phyloP scores from a whole-genome alignment of 1,140 invertebrate species.

The Rhopalosiphum maidis region DNA sequence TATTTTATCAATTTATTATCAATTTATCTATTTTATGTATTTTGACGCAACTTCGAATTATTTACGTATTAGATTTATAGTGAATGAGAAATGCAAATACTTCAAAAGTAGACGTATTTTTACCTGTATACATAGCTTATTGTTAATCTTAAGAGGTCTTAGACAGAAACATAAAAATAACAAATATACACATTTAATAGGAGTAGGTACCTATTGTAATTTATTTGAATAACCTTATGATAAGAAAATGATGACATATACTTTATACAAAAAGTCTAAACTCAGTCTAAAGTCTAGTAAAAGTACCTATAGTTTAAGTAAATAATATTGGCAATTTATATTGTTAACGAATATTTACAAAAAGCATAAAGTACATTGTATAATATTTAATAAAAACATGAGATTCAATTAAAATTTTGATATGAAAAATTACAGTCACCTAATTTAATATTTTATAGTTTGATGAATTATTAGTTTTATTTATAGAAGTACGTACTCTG shows the following conservation, averaged over 20 bases:
- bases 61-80: neutral
- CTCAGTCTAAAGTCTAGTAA: neutral
- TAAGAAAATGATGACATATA: neutral
- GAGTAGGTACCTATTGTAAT: neutral
- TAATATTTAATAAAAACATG: neutral
- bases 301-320: neutral
- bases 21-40: neutral
- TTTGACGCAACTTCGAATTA: neutral
- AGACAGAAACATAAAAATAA: neutral
- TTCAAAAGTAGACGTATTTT: neutral
- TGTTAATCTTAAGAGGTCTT: neutral
- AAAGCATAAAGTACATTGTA: neutral
- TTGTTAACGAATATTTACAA: neutral
- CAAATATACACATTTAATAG: neutral
- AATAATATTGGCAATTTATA: neutral
- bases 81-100: neutral
- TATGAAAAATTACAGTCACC: neutral
- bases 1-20: neutral
- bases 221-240: neutral
- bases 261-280: neutral
- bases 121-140: neutral
- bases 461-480: neutral
- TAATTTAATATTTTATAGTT: neutral
- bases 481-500: neutral
- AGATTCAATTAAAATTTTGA: neutral